These are phyloP conservation scores for Diabrotica balteata DNA, from an alignment of 2,888 invertebrate species.

Conservation along the genomic window DNA sequence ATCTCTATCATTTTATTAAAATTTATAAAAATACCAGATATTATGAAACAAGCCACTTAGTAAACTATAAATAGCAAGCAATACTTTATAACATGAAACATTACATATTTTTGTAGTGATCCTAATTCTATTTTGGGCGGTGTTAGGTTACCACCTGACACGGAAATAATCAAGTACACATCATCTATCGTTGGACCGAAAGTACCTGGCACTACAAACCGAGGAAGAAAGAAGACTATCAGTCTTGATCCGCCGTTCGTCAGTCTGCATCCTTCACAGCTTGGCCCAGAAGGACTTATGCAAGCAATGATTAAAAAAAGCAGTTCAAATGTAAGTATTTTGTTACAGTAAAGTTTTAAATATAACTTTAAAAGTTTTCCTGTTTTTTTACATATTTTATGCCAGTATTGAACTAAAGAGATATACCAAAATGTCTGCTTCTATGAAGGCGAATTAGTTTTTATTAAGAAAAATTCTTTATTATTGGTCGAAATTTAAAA, in stretches of 20 bases:
- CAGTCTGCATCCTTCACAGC: constrained; percentile 64
- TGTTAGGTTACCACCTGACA: constrained; percentile 85
- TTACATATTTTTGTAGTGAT: constrained; percentile 65
- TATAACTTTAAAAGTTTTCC: too few relatives aligned
- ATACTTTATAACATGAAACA: too few relatives aligned
- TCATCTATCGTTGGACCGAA: constrained; percentile 87
- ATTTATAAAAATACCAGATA: too few relatives aligned
- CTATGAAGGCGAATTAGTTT: too few relatives aligned
- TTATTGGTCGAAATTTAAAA: too few relatives aligned
- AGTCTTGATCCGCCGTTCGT: constrained; percentile 79
- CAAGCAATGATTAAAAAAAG: constrained; percentile 61
- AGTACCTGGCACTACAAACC: constrained; percentile 82
- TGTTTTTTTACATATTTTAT: too few relatives aligned
- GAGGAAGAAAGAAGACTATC: constrained; percentile 88
- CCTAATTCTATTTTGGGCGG: constrained; percentile 83
- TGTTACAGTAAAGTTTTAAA: not conserved
- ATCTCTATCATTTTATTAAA: too few relatives aligned
- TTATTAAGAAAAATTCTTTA: too few relatives aligned
- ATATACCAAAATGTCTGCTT: too few relatives aligned
- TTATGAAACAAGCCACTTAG: too few relatives aligned
- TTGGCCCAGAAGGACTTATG: constrained; percentile 60
- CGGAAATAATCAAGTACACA: constrained; percentile 89
- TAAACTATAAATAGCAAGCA: too few relatives aligned
- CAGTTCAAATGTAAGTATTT: constrained; percentile 55
- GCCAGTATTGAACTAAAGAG: too few relatives aligned